phyloP scores from a whole-genome alignment of 2,888 invertebrate species.

The Hecatera dysodea region DNA sequence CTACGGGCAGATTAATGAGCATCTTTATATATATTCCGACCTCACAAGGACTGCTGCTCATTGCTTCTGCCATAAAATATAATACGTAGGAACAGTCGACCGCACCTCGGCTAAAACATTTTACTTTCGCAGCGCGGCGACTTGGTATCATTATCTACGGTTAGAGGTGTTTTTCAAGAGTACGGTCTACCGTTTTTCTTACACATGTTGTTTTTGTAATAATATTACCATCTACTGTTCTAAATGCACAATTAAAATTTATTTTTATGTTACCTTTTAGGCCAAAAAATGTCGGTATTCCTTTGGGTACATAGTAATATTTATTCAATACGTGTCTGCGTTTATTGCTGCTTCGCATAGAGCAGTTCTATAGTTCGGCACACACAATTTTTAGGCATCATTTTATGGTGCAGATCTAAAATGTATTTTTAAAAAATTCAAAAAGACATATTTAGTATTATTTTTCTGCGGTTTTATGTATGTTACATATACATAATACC shows the following conservation, averaged over 20 bases:
- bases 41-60: background rate
- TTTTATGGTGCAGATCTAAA: slow-evolving; percentile 1
- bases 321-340: background rate
- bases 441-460: background rate
- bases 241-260: slow-evolving; percentile 36
- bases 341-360: background rate
- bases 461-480: background rate
- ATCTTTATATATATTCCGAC: background rate
- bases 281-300: slow-evolving; percentile 17
- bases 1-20: slow-evolving; percentile 21
- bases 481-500: background rate
- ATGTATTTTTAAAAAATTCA: background rate
- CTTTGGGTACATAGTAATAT: slow-evolving; percentile 11
- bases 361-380: background rate
- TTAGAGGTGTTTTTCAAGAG: background rate
- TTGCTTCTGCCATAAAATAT: slow-evolving; percentile 6
- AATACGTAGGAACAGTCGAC: slow-evolving; percentile 12
- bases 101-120: background rate
- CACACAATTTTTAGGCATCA: background rate
- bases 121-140: background rate
- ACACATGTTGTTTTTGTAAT: background rate
- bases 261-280: slow-evolving; percentile 35
- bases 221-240: slow-evolving; percentile 22
- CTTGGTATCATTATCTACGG: background rate
- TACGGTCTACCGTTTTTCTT: background rate